Conservation (phyloP, 2,797 vertebrate genomes). For the Cercopithecus hamlyni region DNA sequence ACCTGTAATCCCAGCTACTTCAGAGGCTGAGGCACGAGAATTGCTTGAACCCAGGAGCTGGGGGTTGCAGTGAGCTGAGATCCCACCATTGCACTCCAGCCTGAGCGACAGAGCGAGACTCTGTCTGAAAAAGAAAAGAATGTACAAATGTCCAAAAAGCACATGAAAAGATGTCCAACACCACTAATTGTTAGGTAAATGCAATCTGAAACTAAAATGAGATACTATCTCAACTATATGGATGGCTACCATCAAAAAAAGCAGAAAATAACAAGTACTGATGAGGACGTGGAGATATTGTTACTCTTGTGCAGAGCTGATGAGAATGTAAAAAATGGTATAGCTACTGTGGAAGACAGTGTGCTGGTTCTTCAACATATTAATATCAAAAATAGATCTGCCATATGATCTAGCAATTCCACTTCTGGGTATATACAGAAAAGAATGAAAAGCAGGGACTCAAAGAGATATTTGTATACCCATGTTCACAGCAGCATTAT, state of each 20-base stretch:
- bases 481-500: neutral
- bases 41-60: neutral
- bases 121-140: neutral
- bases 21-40: too few species aligned
- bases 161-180: neutral
- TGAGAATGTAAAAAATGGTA: neutral
- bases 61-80: neutral
- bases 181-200: neutral
- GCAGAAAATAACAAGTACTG: neutral
- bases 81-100: neutral
- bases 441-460: neutral
- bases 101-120: neutral
- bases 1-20: too few species aligned
- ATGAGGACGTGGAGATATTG: neutral
- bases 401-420: neutral
- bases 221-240: neutral
- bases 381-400: neutral
- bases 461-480: neutral
- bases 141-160: neutral
- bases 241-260: neutral
- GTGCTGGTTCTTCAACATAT: neutral
- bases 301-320: neutral
- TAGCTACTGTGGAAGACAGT: neutral
- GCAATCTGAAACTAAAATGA: neutral
- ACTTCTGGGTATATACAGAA: neutral